Base-by-base conservation (phyloP, 1,140 invertebrate genomes). In the Lepidurus apus region DNA sequence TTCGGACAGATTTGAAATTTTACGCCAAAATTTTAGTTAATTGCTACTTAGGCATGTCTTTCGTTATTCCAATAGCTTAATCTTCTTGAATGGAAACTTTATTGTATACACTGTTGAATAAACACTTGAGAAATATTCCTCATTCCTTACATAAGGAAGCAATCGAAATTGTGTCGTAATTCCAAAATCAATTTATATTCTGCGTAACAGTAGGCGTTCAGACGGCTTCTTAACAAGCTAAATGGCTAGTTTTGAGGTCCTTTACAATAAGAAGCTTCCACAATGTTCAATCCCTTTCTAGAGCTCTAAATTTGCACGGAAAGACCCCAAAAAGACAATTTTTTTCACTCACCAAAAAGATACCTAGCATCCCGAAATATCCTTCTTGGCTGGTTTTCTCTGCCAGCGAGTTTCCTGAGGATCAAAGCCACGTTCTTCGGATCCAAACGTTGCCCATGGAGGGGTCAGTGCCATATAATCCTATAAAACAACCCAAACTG, bases 391-490 rank as follows among this genome's bases (percentile, higher is more conserved):
- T 82, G 47, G 76, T 77, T 89, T 90, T 74, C 88, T 82, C 79
- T 84, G 84, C 84, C 87, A 89, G 79, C 89, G 82, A 1, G 84
- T 88, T 81, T 91, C 89, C 24, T 81, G 81, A 5, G 90, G 90
- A 83, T 91, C 89, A 84, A 91, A 91, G 6, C 90, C 90, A 82
- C 84, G 83, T 82, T 90, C 89, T 42, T 80, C 81, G 5, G 87
- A 83, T 5, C 89, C 90, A 83, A 85, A 89, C 24, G 88, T 85
- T 45, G 89, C 89, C 90, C 90, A 91, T 24, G 81, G 21, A 7
- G 90, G 90, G 11, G 89, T 90, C 75, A 83, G 82, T 11, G 84
- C 84, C 84, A 88, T 86, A 81, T 91, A 91, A 82, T 91, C 89
- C 80, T 86, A 75, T 73, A 79, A 80, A 78, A 42, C 77, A 78